Evolutionary conservation across 2,797 vertebrate species (phyloP).

Genomic region (Trachops cirrhosus): DNA sequence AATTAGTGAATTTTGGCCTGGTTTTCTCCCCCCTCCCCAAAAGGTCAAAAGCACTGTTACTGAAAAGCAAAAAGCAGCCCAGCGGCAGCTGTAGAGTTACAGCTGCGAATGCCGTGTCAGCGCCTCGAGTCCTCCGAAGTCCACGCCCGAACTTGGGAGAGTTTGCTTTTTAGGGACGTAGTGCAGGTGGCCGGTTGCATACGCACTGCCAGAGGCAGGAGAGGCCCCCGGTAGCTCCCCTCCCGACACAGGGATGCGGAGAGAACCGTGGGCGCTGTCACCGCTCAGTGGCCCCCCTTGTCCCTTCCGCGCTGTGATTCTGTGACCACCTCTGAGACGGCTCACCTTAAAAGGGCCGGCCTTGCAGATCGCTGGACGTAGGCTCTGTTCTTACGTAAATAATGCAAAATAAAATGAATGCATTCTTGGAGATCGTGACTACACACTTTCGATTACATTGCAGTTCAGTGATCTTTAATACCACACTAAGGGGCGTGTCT

Average conservation of each 20-base stretch:
- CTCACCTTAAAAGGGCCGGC: background rate
- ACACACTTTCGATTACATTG: background rate
- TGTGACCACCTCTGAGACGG: fast-evolving
- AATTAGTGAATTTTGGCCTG: background rate
- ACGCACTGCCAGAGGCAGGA: fast-evolving
- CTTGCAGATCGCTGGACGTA: fast-evolving
- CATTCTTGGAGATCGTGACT: background rate
- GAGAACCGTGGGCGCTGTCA: fast-evolving
- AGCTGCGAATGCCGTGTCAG: fast-evolving
- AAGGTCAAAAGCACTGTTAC: background rate
- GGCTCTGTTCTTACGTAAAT: background rate
- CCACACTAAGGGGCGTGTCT: background rate
- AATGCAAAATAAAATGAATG: background rate
- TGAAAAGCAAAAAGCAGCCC: background rate
- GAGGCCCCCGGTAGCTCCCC: no score
- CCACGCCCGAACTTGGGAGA: background rate
- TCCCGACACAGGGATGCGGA: fast-evolving
- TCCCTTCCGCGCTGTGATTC: fast-evolving
- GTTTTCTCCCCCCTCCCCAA: background rate
- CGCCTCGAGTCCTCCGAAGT: fast-evolving
- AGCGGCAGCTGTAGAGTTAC: fast-evolving
- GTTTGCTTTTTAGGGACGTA: background rate
- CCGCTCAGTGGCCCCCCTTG: fast-evolving
- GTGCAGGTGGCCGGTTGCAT: fast-evolving
- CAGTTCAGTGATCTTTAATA: background rate